Evolutionary conservation across 2,888 invertebrate genomes (phyloP).

Genomic region (Tyria jacobaeae): DNA sequence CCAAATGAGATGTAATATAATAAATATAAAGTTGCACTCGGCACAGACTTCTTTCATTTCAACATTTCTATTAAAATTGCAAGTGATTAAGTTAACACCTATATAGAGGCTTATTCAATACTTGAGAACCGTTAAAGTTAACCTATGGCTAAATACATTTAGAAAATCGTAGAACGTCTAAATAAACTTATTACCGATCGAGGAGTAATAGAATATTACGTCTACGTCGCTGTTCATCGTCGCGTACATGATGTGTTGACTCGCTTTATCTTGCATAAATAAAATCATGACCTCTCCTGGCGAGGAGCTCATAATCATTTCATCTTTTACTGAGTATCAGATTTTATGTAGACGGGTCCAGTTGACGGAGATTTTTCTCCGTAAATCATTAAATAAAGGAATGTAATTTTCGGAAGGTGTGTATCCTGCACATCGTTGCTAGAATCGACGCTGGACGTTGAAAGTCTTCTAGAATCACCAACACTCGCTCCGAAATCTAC

Average conservation of each 20-base stretch:
- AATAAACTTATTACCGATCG: constrained; percentile 73
- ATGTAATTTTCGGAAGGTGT: constrained; percentile 41
- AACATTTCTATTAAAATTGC: constrained; percentile 49
- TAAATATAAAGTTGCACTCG: constrained; percentile 54
- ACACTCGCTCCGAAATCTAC: constrained; percentile 25
- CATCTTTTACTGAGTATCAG: constrained; percentile 23
- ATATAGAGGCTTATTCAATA: constrained; percentile 62
- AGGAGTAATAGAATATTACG: constrained; percentile 65
- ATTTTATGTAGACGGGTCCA: constrained; percentile 26
- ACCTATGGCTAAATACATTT: constrained; percentile 78
- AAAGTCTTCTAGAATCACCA: constrained; percentile 14
- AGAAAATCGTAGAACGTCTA: constrained; percentile 68
- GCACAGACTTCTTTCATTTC: constrained; percentile 48
- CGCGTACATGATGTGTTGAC: constrained; percentile 49
- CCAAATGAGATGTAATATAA: constrained; percentile 20
- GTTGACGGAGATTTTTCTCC: constrained; percentile 30
- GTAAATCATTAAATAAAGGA: constrained; percentile 35
- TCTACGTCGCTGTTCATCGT: constrained; percentile 55
- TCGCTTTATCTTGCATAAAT: constrained; percentile 59
- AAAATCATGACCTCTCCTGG: constrained; percentile 53
- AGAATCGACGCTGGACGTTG: constrained; percentile 19
- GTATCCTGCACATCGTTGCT: constrained; percentile 44
- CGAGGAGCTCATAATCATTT: constrained; percentile 39
- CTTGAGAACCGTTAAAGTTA: constrained; percentile 68
- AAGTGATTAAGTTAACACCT: constrained; percentile 57